These are phyloP conservation scores for Itoplectis maculator DNA, from an alignment of 2,888 invertebrate species.

Conservation along the genomic window DNA sequence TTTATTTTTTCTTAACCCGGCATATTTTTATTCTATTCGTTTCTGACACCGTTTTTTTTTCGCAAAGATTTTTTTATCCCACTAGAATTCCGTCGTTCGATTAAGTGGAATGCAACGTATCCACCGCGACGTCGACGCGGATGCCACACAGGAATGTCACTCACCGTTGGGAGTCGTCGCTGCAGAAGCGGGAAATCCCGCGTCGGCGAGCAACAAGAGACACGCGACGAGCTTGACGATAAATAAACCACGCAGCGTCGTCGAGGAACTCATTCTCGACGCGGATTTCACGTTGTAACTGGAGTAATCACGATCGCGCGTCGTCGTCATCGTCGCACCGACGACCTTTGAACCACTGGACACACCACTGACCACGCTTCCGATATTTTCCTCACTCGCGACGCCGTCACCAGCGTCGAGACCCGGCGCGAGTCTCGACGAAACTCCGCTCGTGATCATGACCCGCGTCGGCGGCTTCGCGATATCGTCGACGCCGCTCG, in stretches of 20 bases:
- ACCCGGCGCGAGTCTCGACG: slow-evolving; percentile 37
- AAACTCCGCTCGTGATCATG: slow-evolving; percentile 43
- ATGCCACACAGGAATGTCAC: slow-evolving; percentile 3
- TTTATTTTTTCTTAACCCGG: no score
- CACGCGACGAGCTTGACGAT: slow-evolving; percentile 56
- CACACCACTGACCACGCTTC: slow-evolving; percentile 36
- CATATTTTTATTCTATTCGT: no score
- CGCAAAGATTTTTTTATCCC: no score
- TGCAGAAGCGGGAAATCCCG: slow-evolving; percentile 48
- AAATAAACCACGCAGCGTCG: slow-evolving; percentile 41
- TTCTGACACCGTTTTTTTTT: no score
- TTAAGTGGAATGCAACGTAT: no score
- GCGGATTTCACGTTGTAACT: slow-evolving; percentile 31
- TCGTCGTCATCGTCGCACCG: slow-evolving; percentile 9
- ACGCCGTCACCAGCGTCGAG: slow-evolving; percentile 20
- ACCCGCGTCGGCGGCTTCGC: neutral
- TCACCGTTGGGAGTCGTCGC: slow-evolving; percentile 57
- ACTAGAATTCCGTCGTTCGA: no score
- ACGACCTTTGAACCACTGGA: slow-evolving; percentile 18
- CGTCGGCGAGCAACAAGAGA: slow-evolving; percentile 51
- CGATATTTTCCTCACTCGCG: slow-evolving; percentile 34
- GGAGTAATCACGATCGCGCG: slow-evolving; percentile 6
- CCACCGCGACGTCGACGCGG: no score
- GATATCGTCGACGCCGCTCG: neutral
- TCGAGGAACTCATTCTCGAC: slow-evolving; percentile 2